phyloP scores from a whole-genome alignment of 2,113 vertebrate species.

The Albula glossodonta region DNA sequence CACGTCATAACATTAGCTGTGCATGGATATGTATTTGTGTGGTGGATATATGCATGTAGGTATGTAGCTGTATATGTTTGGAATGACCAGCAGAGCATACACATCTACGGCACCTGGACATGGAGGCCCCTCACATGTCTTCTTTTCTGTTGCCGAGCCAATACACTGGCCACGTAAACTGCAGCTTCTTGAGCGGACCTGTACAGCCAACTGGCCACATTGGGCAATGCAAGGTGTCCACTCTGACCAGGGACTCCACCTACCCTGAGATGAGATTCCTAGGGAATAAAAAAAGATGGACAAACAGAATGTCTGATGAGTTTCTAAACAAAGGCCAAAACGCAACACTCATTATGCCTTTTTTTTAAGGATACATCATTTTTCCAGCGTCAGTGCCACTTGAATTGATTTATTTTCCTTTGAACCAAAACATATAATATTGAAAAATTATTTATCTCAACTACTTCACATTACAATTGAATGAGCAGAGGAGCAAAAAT shows the following conservation, averaged over 20 bases:
- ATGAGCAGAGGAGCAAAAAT: neutral
- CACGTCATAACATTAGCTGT: neutral
- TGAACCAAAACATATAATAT: neutral
- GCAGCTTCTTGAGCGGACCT: conserved; percentile 83
- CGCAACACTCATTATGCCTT: neutral
- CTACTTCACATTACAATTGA: neutral
- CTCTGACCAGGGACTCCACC: conserved; percentile 84
- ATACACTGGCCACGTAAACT: conserved; percentile 73
- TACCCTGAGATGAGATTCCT: conserved; percentile 63
- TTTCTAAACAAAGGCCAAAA: neutral
- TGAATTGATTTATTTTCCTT: neutral
- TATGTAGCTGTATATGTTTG: neutral
- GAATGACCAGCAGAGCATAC: neutral
- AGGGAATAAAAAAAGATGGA: conserved; percentile 40
- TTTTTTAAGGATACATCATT: too few relatives aligned
- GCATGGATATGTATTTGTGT: neutral
- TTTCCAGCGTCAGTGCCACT: neutral
- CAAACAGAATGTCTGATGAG: neutral
- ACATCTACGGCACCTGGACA: conserved; percentile 71
- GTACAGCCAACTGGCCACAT: conserved; percentile 80
- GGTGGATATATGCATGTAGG: too few relatives aligned
- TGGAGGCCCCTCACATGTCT: conserved; percentile 74
- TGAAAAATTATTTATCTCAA: neutral
- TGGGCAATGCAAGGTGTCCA: conserved; percentile 85
- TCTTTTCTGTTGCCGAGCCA: conserved; percentile 78